Evolutionary conservation across 2,113 vertebrate genomes (phyloP).

Genomic region (Hiodon tergisus): DNA sequence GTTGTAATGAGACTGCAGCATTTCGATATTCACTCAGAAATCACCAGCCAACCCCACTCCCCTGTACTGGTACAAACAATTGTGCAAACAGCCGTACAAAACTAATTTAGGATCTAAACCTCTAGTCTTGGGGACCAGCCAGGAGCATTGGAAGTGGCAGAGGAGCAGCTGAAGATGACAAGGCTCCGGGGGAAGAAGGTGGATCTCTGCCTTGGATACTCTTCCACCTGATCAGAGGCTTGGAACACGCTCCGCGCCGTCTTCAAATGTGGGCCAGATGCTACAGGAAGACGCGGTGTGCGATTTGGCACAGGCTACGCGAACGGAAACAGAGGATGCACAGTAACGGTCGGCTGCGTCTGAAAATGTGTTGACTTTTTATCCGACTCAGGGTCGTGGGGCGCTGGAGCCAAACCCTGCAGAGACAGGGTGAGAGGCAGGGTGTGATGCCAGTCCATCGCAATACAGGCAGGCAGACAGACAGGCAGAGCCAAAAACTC

Average conservation of each 20-base stretch:
- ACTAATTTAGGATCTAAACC: constrained; percentile 10
- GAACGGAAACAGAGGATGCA: not conserved
- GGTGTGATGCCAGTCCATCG: no score
- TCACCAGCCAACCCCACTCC: not conserved
- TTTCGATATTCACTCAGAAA: constrained; percentile 6
- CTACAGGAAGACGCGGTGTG: not conserved
- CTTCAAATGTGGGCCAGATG: not conserved
- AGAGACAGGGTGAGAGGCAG: no score
- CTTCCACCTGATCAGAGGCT: constrained; percentile 13
- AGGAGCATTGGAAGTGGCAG: constrained; percentile 9
- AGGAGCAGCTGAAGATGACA: constrained; percentile 7
- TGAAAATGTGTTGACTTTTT: no score
- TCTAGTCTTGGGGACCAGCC: constrained; percentile 4
- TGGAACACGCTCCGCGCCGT: not conserved
- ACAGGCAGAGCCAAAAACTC: no score
- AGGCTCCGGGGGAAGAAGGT: not conserved
- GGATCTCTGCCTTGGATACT: not conserved
- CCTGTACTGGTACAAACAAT: not conserved
- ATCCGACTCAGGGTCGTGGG: no score
- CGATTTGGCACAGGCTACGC: not conserved
- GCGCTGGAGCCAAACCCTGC: no score
- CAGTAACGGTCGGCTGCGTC: not conserved
- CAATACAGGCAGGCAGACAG: no score
- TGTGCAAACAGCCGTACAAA: not conserved
- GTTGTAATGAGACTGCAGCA: not conserved